Evolutionary conservation across 2,888 invertebrate species (phyloP).

Genomic region (Drosophila flavopinicola): DNA sequence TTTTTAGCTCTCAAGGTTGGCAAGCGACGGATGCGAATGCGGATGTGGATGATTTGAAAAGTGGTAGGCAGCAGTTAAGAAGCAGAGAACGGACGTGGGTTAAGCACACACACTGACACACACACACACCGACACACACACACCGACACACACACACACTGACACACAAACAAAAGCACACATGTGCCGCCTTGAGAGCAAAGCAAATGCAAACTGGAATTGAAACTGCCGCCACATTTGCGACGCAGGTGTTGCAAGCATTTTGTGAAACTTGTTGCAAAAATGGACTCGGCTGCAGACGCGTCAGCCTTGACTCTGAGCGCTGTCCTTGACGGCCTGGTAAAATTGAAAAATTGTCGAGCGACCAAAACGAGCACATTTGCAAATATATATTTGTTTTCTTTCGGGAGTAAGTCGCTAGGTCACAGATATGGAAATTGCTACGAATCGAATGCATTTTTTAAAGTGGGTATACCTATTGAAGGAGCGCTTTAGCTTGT

Average conservation of each 20-base stretch:
- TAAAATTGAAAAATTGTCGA: conserved; percentile 67
- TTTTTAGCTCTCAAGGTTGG: conserved; percentile 72
- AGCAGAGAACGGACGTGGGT: conserved; percentile 27
- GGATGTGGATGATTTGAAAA: conserved; percentile 77
- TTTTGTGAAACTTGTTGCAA: conserved; percentile 67
- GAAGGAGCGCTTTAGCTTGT: not conserved
- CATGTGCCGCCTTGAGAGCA: conserved; percentile 57
- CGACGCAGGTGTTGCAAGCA: conserved; percentile 43
- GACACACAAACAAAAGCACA: conserved; percentile 3
- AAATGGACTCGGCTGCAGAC: conserved; percentile 43
- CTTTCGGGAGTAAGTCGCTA: not conserved
- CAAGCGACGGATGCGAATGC: conserved; percentile 67
- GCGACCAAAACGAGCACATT: conserved; percentile 17
- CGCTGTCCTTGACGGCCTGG: conserved; percentile 63
- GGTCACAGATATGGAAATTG: conserved; percentile 5
- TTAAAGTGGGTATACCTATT: not conserved
- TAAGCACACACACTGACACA: conserved; percentile 20
- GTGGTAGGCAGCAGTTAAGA: conserved; percentile 68
- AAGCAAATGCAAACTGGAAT: conserved; percentile 32
- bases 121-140: conserved; percentile 16
- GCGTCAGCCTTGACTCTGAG: conserved; percentile 66
- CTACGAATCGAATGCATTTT: not conserved
- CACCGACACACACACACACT: conserved; percentile 13
- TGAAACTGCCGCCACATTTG: conserved; percentile 1
- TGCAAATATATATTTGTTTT: conserved; percentile 2